Evolutionary conservation across 2,888 invertebrate genomes (phyloP), one percentile per base, ranked within the genome.

Genomic region (Salticus scenicus): DNA sequence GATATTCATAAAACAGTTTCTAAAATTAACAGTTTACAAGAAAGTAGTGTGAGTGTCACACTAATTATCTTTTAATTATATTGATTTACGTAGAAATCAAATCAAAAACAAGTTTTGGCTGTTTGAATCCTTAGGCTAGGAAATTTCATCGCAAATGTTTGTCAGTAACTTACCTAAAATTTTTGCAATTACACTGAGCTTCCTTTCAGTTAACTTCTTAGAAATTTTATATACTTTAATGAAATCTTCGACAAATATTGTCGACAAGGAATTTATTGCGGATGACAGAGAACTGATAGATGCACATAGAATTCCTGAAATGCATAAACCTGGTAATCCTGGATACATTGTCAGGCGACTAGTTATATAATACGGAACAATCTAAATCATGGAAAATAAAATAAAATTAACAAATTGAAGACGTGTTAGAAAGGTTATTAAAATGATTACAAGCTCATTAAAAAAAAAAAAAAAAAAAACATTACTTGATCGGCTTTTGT

Each of bases 211-310:
- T 4, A 31, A 20, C 0, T 66, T 41, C 0, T 7, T 17, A 0
- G 1, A 5, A 1, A 30, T 30, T 17, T 31, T 5, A 90, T 81
- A 75, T 88, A 89, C 41, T 89, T 94, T 94, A 4, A 97, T 92
- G 88, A 97, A 96, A 91, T 98, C 98, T 90, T 96, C 95, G 66
- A 97, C 92, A 0, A 97, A 95, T n/a, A 97, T 96, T 0, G 98
- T 97, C 0, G 98, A 95, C 72, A 98, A 92, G 0, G 97, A 96
- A 90, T 97, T 98, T 84, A 98, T 93, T 0, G 96, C 94, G 0
- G 98, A 96, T 0, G 97, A 97, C 85, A 98, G 95, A 0, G 97
- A 97, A 66, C 97, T 97, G 14, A 98, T 92, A 0, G 97, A 96
- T 0, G 96, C 97, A 89, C 96, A 96, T 90, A 98, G 97, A 87